Evolutionary conservation across 1,140 invertebrate genomes (phyloP).

Genomic region (Ridgeia piscesae): DNA sequence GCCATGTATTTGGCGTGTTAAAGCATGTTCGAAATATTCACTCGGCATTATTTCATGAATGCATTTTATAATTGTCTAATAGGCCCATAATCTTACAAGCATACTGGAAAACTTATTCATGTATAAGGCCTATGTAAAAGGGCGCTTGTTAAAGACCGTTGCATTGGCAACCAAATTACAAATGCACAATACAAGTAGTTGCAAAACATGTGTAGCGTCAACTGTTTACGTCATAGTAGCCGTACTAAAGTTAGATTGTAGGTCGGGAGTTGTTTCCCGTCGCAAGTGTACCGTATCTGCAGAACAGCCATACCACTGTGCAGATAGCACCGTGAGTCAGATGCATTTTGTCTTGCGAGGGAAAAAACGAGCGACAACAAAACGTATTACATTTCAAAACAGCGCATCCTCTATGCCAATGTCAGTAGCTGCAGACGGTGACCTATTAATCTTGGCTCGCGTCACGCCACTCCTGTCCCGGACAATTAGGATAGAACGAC

Average conservation of each 20-base stretch:
- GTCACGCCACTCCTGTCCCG: not conserved
- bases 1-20: not conserved
- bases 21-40: not conserved
- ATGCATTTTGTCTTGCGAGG: not conserved
- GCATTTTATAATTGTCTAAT: not conserved
- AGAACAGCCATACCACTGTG: not conserved
- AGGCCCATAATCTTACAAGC: not conserved
- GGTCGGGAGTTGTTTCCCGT: not conserved
- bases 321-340: not conserved
- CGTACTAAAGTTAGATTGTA: not conserved
- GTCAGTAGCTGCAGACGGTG: not conserved
- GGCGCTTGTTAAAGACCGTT: too few relatives aligned
- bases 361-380: not conserved
- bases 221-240: not conserved
- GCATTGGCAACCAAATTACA: too few relatives aligned
- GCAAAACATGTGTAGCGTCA: not conserved
- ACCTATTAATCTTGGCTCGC: not conserved
- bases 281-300: not conserved
- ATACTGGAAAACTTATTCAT: too few relatives aligned
- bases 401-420: not conserved
- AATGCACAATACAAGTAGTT: too few relatives aligned
- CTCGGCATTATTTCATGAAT: not conserved
- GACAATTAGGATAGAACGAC: not conserved
- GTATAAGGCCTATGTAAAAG: too few relatives aligned
- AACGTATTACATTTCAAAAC: not conserved